phyloP scores from a whole-genome alignment of 1,140 invertebrate genomes.

The Musca domestica region DNA sequence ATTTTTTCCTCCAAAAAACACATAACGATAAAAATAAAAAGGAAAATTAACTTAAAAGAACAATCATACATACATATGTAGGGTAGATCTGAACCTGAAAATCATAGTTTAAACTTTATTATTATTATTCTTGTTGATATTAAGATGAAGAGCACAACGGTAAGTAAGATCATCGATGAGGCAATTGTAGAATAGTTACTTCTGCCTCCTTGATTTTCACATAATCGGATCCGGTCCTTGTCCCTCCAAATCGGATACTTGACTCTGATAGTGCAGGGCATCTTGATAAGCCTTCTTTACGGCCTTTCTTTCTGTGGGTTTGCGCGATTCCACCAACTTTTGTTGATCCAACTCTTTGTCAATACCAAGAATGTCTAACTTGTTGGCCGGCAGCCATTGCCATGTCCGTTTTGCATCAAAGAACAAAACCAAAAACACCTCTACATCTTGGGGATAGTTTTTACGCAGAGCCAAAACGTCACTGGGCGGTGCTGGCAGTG shows the following conservation, averaged over 20 bases:
- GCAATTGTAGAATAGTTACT: background rate
- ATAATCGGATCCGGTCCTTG: conserved; percentile 53
- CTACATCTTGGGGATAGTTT: conserved; percentile 74
- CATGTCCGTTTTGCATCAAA: conserved; percentile 95
- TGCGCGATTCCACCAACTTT: conserved; percentile 86
- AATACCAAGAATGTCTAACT: conserved; percentile 85
- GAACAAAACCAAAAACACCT: conserved; percentile 90
- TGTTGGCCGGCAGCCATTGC: conserved; percentile 93
- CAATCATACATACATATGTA: no score
- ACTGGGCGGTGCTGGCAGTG: conserved; percentile 87
- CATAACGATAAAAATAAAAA: no score
- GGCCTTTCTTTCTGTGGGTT: conserved; percentile 88
- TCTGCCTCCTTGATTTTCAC: conserved; percentile 35
- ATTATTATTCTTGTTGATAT: no score
- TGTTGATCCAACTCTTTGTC: conserved; percentile 84
- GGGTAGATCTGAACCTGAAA: no score
- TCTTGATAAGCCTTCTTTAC: conserved; percentile 94
- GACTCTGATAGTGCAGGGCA: conserved; percentile 83
- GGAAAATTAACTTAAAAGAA: no score
- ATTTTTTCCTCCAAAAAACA: no score
- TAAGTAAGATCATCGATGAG: conserved; percentile 4
- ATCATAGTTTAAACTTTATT: no score
- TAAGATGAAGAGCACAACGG: conserved; percentile 15
- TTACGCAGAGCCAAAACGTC: conserved; percentile 82
- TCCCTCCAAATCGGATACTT: conserved; percentile 57